A percentile compares a stretch with the other conserved stretches of the same genome.
These are phyloP conservation scores for Nycticryphes semicollaris DNA, from an alignment of 2,113 vertebrate genomes.

Conservation along the genomic window DNA sequence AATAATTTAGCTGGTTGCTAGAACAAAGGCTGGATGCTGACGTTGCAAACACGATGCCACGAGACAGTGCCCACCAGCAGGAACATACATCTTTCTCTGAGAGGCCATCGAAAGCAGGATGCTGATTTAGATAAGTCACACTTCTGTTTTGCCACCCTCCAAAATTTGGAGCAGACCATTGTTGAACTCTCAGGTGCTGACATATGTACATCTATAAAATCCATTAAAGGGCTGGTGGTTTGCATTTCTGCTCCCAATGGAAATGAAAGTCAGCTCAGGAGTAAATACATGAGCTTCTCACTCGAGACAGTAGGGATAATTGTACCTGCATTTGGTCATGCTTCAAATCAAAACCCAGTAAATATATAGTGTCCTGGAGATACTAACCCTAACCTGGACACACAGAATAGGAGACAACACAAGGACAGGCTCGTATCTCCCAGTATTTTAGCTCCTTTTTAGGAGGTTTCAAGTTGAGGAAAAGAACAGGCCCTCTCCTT, in stretches of 20 bases:
- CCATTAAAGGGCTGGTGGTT: not conserved
- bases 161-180: not conserved
- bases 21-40: not conserved
- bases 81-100: not conserved
- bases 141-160: not conserved
- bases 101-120: not conserved
- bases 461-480: not conserved
- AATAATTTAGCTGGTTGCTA: not conserved
- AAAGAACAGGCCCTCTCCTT: not conserved
- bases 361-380: not conserved
- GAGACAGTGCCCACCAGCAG: not conserved
- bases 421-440: not conserved
- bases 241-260: not conserved
- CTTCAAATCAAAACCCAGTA: not conserved
- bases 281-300: not conserved
- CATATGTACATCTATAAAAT: not conserved
- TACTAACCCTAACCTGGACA: not conserved
- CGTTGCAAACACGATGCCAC: not conserved
- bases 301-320: not conserved
- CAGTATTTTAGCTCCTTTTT: not conserved
- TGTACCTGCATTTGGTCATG: not conserved
- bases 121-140: not conserved
- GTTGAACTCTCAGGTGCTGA: not conserved
- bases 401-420: not conserved
- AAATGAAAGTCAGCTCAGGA: not conserved